Base-by-base conservation (phyloP, 2,113 vertebrate species). In the Phylloscopus trochiloides region DNA sequence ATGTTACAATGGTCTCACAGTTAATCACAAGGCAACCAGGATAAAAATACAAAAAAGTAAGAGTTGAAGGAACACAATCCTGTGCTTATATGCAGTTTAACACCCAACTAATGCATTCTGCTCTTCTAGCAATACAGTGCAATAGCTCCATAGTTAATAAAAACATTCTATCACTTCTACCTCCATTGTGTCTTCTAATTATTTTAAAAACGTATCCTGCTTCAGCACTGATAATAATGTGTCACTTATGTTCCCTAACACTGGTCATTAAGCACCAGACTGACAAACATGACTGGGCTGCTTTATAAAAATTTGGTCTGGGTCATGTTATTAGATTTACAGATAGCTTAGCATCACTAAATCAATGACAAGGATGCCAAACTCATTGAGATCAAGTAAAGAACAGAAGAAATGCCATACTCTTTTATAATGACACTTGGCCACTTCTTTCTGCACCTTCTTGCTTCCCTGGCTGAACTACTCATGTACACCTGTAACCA, bases 401-500 rank as follows among this genome's bases (percentile, higher is more conserved):
- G 68, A 80, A 54, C 2, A 70, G 57, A 76, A 76, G 43, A 80
- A 93, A 76, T 48, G 1, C 48, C 5, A 45, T 24, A 21, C 7
- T 68, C 40, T 61, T 65, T 61, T n/a, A 47, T 1, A 58, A 51
- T 8, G 21, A 45, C 36, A 68, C n/a, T 24, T 36, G 47, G 26
- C 34, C 50, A 86, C 45, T 80, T 79, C 32, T 48, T 72, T 48
- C 78, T 40, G 57, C 17, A 47, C 14, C 3, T 54, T 38, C 34
- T 76, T 54, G 31, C 32, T 65, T 79, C 40, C n/a, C 58, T 83
- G 34, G 13, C 54, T 91, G 54, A 68, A 81, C 25, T 77, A 58
- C 0, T 0, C 6, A 61, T 2, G 4, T 34, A 42, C 3, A 66
- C 5, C 15, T 3, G 5, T 31, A 85, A 48, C 24, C 6, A 71